A percentile compares a stretch with the other conserved stretches of the same genome.
These are phyloP conservation scores for Vespertilio murinus DNA, from an alignment of 2,797 vertebrate genomes.

Conservation along the genomic window DNA sequence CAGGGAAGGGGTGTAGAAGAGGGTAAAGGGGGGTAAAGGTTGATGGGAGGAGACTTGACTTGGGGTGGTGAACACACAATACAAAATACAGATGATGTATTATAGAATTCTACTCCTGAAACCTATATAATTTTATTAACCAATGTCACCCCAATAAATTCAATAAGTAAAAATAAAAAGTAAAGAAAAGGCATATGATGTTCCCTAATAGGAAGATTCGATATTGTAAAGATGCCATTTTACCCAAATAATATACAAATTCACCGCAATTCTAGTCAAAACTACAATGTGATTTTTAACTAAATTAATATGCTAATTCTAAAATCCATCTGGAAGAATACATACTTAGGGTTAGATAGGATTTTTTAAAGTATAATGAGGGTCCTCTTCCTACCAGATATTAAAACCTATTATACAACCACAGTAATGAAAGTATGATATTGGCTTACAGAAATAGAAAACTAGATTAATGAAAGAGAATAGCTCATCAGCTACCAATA, in stretches of 20 bases:
- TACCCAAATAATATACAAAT: conserved; percentile 41
- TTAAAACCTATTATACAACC: conserved; percentile 1
- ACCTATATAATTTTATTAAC: too few species aligned
- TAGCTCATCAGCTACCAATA: not conserved
- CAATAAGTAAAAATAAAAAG: not conserved
- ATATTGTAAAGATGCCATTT: conserved; percentile 1
- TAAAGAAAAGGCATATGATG: not conserved
- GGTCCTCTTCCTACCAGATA: not conserved
- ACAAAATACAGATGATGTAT: too few species aligned
- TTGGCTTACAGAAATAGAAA: conserved; percentile 35
- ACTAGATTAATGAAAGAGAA: conserved; percentile 16
- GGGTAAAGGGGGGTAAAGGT: not conserved
- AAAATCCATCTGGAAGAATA: conserved; percentile 34
- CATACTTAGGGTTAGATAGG: not conserved
- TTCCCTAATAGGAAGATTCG: not conserved
- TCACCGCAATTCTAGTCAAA: conserved; percentile 10
- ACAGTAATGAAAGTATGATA: conserved; percentile 7
- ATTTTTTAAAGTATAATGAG: not conserved
- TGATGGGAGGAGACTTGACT: not conserved
- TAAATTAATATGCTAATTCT: conserved; percentile 20
- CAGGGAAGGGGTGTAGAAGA: not conserved
- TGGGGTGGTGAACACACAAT: too few species aligned
- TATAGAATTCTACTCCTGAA: too few species aligned
- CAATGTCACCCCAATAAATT: not conserved
- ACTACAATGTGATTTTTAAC: conserved; percentile 21